phyloP scores from a whole-genome alignment of 2,888 invertebrate species.

The Agapetus fuscipes region DNA sequence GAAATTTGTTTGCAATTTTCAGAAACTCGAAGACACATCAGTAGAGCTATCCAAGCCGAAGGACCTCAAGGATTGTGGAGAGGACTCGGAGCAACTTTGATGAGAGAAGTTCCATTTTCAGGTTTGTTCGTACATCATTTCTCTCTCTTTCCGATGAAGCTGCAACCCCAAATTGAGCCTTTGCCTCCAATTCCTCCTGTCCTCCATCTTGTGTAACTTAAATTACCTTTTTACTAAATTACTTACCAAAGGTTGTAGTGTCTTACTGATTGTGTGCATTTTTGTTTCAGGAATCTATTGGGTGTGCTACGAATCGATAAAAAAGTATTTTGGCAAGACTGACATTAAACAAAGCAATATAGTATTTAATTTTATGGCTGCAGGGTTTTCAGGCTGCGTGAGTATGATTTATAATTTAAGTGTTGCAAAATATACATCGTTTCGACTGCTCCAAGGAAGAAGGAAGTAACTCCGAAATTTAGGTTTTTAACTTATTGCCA shows the following conservation, averaged over 20 bases:
- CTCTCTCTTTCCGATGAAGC: background rate
- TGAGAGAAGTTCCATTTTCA: conserved; percentile 92
- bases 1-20: no score
- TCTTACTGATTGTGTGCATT: no score
- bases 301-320: conserved; percentile 74
- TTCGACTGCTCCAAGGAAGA: no score
- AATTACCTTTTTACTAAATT: no score
- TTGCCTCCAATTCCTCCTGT: no score
- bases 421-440: no score
- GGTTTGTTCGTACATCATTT: conserved; percentile 34
- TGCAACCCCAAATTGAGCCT: no score
- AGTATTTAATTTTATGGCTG: conserved; percentile 66
- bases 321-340: conserved; percentile 46
- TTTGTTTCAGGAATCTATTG: conserved; percentile 86
- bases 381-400: conserved; percentile 74
- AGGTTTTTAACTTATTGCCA: no score
- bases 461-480: no score
- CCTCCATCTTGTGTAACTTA: no score
- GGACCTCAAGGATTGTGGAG: conserved; percentile 77
- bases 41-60: conserved; percentile 34
- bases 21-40: background rate
- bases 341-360: conserved; percentile 54
- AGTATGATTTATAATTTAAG: conserved; percentile 6
- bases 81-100: conserved; percentile 77
- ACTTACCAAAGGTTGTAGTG: no score